A percentile compares a stretch with the other conserved stretches of the same genome.
Evolutionary conservation across 2,888 invertebrate genomes (phyloP).

Genomic region (Phengaris alcon): DNA sequence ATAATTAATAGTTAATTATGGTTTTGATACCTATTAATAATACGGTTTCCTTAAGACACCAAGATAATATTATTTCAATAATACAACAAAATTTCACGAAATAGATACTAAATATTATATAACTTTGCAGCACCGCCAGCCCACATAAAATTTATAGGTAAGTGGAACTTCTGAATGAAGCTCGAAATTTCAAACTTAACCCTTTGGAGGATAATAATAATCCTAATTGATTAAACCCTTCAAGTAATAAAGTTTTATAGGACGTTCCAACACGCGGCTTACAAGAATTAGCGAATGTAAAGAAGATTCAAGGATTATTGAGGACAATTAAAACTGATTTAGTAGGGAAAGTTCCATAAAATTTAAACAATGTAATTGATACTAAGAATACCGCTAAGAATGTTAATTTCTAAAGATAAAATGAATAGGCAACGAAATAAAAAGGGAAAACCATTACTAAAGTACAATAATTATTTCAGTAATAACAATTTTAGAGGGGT

Average conservation of each 20-base stretch:
- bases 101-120: slow-evolving; percentile 9
- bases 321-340: slow-evolving; percentile 14
- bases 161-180: slow-evolving; percentile 3
- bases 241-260: slow-evolving; percentile 13
- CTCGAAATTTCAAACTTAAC: slow-evolving; percentile 1
- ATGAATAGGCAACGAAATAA: neutral
- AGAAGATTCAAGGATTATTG: slow-evolving; percentile 11
- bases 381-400: neutral
- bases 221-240: slow-evolving; percentile 16
- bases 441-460: neutral
- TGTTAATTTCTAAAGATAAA: neutral
- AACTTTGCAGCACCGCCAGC: neutral
- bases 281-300: slow-evolving; percentile 10
- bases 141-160: slow-evolving; percentile 15
- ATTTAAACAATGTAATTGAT: slow-evolving; percentile 17
- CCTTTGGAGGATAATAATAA: slow-evolving; percentile 4
- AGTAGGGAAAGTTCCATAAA: neutral
- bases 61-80: neutral
- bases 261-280: slow-evolving; percentile 10
- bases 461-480: neutral
- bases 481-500: neutral
- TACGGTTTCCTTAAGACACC: neutral
- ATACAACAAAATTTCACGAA: neutral
- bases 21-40: neutral
- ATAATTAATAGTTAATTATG: too few species aligned